These are phyloP conservation scores for Danionella cerebrum DNA, from an alignment of 2,113 vertebrate genomes.

Conservation along the genomic window DNA sequence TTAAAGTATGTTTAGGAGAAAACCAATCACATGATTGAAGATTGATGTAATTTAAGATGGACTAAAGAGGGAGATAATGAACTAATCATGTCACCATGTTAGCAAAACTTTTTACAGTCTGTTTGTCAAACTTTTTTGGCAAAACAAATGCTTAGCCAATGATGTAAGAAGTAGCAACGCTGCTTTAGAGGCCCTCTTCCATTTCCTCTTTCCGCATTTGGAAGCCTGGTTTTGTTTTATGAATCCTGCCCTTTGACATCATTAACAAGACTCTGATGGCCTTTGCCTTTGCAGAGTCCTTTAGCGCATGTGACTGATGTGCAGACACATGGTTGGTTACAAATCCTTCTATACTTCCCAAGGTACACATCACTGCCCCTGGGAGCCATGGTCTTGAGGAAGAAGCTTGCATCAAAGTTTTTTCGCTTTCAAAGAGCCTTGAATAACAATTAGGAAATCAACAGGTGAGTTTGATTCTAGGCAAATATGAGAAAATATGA, in stretches of 20 bases:
- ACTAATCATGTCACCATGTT: not conserved
- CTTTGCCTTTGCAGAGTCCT: constrained; percentile 2
- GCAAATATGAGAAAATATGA: not conserved
- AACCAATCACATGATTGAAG: no score
- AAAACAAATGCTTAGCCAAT: not conserved
- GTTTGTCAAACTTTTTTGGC: not conserved
- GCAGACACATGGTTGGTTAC: constrained; percentile 9
- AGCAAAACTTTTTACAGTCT: not conserved
- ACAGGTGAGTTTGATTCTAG: not conserved
- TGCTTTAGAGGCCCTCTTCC: constrained; percentile 24
- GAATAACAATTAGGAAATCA: not conserved
- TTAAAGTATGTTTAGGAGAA: no score
- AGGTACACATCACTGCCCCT: not conserved
- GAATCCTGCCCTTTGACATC: constrained; percentile 30
- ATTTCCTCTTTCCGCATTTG: constrained; percentile 27
- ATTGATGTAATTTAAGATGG: no score
- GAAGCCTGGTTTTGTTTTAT: constrained; percentile 24
- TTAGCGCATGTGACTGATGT: constrained; percentile 2
- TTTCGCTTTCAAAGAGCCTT: not conserved
- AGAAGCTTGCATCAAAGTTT: not conserved
- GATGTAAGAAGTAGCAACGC: constrained; percentile 18
- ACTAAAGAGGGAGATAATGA: not conserved
- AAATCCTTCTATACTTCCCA: constrained; percentile 18
- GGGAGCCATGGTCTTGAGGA: constrained; percentile 18
- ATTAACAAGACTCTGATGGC: constrained; percentile 31